These are phyloP conservation scores for Zygothrica quintamaculata DNA, from an alignment of 2,888 invertebrate species.

Conservation along the genomic window DNA sequence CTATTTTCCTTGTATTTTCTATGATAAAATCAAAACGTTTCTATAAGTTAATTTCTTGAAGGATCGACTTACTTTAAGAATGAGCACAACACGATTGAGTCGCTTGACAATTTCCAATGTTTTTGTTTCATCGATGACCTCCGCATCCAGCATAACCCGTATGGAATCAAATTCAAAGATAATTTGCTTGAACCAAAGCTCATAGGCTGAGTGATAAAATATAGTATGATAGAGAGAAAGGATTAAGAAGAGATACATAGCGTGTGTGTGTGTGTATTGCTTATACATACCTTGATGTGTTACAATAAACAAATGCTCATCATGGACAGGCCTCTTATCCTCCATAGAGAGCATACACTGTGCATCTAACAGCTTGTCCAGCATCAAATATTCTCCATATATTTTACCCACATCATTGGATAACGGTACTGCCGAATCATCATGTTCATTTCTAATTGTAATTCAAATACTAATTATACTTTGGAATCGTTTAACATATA, in stretches of 20 bases:
- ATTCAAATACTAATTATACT: not conserved
- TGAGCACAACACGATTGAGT: conserved; percentile 95
- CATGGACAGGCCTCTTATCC: conserved; percentile 92
- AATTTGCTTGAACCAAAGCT: conserved; percentile 99
- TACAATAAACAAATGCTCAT: conserved; percentile 98
- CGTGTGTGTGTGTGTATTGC: no score
- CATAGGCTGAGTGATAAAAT: conserved; percentile 90
- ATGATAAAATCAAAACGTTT: no score
- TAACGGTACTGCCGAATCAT: conserved; percentile 85
- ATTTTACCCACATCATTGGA: conserved; percentile 92
- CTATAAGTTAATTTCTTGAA: no score
- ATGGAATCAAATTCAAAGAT: conserved; percentile 98
- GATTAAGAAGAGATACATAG: not conserved
- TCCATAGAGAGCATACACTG: conserved; percentile 92
- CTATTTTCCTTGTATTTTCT: no score
- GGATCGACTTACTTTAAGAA: conserved; percentile 90
- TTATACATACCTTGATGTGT: conserved; percentile 95
- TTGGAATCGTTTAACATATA: not conserved
- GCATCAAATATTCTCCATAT: conserved; percentile 95
- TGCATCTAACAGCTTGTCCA: conserved; percentile 93
- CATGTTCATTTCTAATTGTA: conserved; percentile 67
- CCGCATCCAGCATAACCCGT: conserved; percentile 90
- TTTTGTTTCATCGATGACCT: conserved; percentile 93
- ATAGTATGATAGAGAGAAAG: not conserved
- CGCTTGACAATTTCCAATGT: conserved; percentile 96